These are phyloP conservation scores for Agrilus mali DNA, from an alignment of 2,888 invertebrate species.

Conservation along the genomic window DNA sequence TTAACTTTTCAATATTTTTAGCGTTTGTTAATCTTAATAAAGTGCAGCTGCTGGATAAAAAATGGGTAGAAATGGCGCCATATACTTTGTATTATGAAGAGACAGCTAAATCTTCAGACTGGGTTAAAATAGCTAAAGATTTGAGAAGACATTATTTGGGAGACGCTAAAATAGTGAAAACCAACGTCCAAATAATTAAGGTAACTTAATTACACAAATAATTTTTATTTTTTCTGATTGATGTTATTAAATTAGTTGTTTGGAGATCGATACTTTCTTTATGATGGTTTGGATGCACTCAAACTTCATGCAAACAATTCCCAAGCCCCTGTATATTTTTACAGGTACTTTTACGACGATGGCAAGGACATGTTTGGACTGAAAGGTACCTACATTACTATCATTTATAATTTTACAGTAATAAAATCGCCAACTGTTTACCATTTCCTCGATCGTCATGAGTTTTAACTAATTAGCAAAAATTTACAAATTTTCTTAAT, in stretches of 20 bases:
- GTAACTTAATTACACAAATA: too few relatives aligned
- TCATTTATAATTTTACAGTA: neutral
- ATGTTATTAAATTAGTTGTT: slow-evolving; percentile 36
- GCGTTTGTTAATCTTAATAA: slow-evolving; percentile 15
- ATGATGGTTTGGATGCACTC: slow-evolving; percentile 18
- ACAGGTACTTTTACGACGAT: slow-evolving; percentile 7
- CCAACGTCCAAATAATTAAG: neutral
- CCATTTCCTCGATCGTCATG: too few relatives aligned
- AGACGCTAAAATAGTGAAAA: slow-evolving; percentile 8
- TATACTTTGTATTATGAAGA: slow-evolving; percentile 21
- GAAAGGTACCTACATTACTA: slow-evolving; percentile 2
- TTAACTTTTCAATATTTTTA: slow-evolving; percentile 7
- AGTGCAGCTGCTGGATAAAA: slow-evolving; percentile 30
- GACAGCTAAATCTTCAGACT: slow-evolving; percentile 16
- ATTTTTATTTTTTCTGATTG: neutral
- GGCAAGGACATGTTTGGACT: slow-evolving; percentile 3
- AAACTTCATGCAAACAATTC: slow-evolving; percentile 19
- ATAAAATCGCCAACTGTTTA: too few relatives aligned
- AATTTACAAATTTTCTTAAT: too few relatives aligned
- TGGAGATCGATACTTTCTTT: slow-evolving; percentile 46
- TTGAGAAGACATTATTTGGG: slow-evolving; percentile 22
- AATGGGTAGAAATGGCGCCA: slow-evolving; percentile 23
- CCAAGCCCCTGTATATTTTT: slow-evolving; percentile 44
- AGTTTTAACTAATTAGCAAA: too few relatives aligned
- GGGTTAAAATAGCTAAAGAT: slow-evolving; percentile 16